These are phyloP conservation scores for Sporophila hypoxantha DNA, from an alignment of 2,113 vertebrate species.

Conservation along the genomic window DNA sequence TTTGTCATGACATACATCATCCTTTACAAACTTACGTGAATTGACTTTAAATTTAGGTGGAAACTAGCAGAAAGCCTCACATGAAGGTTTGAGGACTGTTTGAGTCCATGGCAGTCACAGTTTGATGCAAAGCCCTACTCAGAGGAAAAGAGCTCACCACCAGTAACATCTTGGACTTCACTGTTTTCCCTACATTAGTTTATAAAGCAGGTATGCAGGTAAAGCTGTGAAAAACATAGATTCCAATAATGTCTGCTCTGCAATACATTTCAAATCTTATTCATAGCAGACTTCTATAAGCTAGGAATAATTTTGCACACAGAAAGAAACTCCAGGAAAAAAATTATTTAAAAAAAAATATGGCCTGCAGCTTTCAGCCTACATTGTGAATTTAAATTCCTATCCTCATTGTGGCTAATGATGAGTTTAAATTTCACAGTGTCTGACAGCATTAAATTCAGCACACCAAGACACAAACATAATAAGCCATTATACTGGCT, in stretches of 20 bases:
- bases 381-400: neutral
- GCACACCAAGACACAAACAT: neutral
- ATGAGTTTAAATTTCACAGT: constrained; percentile 7
- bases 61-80: neutral
- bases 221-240: neutral
- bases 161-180: neutral
- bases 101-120: neutral
- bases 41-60: neutral
- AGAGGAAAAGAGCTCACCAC: neutral
- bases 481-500: neutral
- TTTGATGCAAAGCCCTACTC: neutral
- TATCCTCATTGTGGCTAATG: constrained; percentile 1
- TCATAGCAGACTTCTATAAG: neutral
- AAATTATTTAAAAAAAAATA: neutral
- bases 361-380: constrained; percentile 4
- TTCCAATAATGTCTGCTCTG: neutral
- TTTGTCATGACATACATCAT: neutral
- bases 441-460: constrained; percentile 28
- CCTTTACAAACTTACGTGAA: neutral
- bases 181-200: neutral
- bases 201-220: neutral
- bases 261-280: neutral
- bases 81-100: neutral
- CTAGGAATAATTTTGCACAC: neutral
- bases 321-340: neutral